These are phyloP conservation scores for Ridgeia piscesae DNA, from an alignment of 1,140 invertebrate genomes.

Conservation along the genomic window DNA sequence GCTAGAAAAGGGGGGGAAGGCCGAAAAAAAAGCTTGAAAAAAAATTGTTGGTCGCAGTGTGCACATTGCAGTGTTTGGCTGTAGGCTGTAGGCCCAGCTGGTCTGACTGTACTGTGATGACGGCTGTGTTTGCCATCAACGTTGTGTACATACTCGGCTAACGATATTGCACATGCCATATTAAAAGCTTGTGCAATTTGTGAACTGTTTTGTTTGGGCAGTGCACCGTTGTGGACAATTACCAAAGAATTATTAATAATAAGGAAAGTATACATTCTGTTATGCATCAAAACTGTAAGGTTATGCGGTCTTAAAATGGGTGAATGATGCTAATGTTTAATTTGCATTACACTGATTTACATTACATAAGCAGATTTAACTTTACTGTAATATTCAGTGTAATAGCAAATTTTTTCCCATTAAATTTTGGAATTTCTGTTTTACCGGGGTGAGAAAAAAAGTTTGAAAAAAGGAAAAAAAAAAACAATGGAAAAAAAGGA, in stretches of 20 bases:
- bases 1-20: not conserved
- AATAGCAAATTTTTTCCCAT: not conserved
- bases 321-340: too few relatives aligned
- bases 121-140: not conserved
- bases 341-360: too few relatives aligned
- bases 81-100: not conserved
- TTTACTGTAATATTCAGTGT: not conserved
- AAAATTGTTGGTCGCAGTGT: not conserved
- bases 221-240: not conserved
- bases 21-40: not conserved
- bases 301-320: too few relatives aligned
- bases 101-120: not conserved
- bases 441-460: not conserved
- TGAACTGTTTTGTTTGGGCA: not conserved
- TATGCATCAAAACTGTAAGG: too few relatives aligned
- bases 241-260: too few relatives aligned
- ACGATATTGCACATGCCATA: not conserved
- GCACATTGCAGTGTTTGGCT: not conserved
- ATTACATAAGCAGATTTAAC: too few relatives aligned
- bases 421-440: not conserved
- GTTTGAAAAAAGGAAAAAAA: too few relatives aligned
- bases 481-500: too few relatives aligned
- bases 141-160: not conserved
- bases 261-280: too few relatives aligned
- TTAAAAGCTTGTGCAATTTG: not conserved